Percentiles rank a stretch among this genome's conserved stretches.
phyloP scores from a whole-genome alignment of 2,888 invertebrate species.

The Carpatolechia fugitivella region DNA sequence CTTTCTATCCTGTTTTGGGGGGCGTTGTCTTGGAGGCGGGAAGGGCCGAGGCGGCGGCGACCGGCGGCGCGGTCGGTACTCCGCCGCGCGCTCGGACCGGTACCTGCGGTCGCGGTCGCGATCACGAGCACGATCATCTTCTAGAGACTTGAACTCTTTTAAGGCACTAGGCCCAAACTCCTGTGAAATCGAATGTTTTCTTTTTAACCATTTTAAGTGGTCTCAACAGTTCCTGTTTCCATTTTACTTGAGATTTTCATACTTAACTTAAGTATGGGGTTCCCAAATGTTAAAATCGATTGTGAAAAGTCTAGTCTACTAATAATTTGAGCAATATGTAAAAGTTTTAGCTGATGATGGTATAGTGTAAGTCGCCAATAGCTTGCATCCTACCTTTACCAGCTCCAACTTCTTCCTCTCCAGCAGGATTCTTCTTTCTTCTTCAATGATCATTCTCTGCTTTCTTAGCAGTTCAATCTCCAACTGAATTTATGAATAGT shows the following conservation, averaged over 20 bases:
- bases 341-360: no score
- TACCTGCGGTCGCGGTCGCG: background rate
- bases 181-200: constrained; percentile 28
- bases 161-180: constrained; percentile 29
- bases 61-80: background rate
- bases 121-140: constrained; percentile 4
- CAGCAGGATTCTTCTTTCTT: constrained; percentile 34
- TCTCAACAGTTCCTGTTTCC: background rate
- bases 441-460: constrained; percentile 34
- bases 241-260: background rate
- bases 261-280: background rate
- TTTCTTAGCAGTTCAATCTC: constrained; percentile 36
- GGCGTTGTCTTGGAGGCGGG: background rate
- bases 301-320: no score
- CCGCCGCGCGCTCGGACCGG: background rate
- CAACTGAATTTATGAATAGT: constrained; percentile 27
- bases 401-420: constrained; percentile 35
- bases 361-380: no score
- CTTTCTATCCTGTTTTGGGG: background rate
- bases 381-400: constrained; percentile 28
- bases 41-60: background rate
- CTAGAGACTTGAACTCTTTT: constrained; percentile 21
- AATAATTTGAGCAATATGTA: no score
- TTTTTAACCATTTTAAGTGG: background rate
- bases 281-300: no score